Percentiles rank a stretch among this genome's conserved stretches.
phyloP scores from a whole-genome alignment of 2,797 vertebrate species.

The Takifugu rubripes region DNA sequence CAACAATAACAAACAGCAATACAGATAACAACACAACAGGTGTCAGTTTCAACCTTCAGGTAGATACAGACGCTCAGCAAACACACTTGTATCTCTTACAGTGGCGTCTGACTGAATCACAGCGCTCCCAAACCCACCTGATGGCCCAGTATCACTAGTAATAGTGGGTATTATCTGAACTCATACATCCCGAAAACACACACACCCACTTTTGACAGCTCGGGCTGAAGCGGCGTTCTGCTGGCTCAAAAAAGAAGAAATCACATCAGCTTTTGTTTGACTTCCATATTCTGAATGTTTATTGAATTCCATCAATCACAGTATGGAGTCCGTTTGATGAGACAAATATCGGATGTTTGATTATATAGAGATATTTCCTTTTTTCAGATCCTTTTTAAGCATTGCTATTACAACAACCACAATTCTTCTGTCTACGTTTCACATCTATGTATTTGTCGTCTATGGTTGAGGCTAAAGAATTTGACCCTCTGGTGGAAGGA shows the following conservation, averaged over 20 bases:
- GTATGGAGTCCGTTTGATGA: slow-evolving; percentile 42
- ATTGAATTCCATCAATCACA: slow-evolving; percentile 69
- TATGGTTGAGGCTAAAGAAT: background rate
- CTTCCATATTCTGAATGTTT: slow-evolving; percentile 67
- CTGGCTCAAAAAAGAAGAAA: slow-evolving; percentile 53
- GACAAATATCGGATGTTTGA: slow-evolving; percentile 33
- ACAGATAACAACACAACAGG: background rate
- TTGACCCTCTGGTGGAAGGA: slow-evolving; percentile 2
- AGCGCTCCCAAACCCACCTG: too few species aligned
- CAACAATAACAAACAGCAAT: background rate
- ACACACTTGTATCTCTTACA: slow-evolving; percentile 11
- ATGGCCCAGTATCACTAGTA: too few species aligned
- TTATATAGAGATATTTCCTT: background rate
- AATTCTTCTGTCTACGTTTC: background rate
- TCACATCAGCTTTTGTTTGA: slow-evolving; percentile 61
- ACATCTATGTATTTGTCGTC: background rate
- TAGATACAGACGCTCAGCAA: slow-evolving; percentile 27
- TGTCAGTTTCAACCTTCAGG: background rate
- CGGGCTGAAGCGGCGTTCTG: slow-evolving; percentile 12
- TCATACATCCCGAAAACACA: background rate
- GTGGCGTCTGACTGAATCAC: too few species aligned
- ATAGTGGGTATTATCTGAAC: too few species aligned
- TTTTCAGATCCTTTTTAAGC: background rate
- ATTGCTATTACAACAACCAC: slow-evolving; percentile 9
- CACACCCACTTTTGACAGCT: slow-evolving; percentile 18